Percentiles rank a stretch among this genome's conserved stretches.
Conservation (phyloP, 1,140 invertebrate species). For the Calosoma granatense region DNA sequence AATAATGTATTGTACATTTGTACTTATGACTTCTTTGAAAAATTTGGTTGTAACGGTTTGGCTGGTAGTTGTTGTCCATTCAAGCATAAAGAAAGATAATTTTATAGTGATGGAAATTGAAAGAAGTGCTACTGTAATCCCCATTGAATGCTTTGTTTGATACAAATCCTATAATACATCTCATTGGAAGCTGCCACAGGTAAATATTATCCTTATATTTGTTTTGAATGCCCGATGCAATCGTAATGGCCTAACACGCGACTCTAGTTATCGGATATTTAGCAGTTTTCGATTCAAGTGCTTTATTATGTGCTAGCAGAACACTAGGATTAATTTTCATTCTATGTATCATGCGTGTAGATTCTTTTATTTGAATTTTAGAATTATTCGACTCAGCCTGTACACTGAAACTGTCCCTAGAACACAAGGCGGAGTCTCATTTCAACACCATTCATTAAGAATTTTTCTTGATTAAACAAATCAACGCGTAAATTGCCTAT, state of each 20-base stretch:
- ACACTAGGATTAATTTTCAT: no score
- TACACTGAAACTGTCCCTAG: no score
- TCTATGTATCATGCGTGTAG: no score
- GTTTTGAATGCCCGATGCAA: neutral
- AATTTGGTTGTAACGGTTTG: neutral
- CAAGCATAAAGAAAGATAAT: neutral
- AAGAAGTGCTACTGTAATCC: neutral
- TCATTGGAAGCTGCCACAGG: neutral
- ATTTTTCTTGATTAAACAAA: no score
- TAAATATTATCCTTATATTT: neutral
- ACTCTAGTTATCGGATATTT: neutral
- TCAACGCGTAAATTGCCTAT: slow-evolving; percentile 21
- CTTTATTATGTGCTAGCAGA: no score
- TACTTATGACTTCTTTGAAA: neutral
- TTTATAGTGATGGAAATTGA: neutral
- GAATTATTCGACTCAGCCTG: no score
- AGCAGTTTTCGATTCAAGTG: neutral
- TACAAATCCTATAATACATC: no score
- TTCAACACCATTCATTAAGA: slow-evolving; percentile 33
- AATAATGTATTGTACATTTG: neutral
- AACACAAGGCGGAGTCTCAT: slow-evolving; percentile 28
- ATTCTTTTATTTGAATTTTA: no score
- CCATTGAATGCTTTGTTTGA: neutral
- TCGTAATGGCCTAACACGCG: no score
- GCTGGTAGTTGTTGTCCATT: no score